Evolutionary conservation across 1,140 invertebrate species (phyloP).

Genomic region (Goniozus legneri): DNA sequence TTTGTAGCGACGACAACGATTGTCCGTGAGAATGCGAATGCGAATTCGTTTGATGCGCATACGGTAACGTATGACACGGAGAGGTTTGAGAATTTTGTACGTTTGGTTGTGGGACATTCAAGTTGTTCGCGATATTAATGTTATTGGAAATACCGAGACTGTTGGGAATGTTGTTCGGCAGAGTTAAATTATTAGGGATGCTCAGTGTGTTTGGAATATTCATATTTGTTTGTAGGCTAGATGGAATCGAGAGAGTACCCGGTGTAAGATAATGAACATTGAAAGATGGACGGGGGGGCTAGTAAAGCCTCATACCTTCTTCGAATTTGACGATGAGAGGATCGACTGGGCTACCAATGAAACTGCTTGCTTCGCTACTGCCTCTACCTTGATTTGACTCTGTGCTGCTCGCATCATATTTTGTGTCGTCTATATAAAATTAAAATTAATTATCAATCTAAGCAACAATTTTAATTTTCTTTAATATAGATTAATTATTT

Average conservation of each 20-base stretch:
- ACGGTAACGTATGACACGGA: slow-evolving; percentile 36
- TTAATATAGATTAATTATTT: background rate
- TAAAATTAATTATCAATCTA: background rate
- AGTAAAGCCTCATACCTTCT: slow-evolving; percentile 76
- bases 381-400: slow-evolving; percentile 49
- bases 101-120: slow-evolving; percentile 30
- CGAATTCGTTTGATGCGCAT: slow-evolving; percentile 27
- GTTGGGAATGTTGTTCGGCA: slow-evolving; percentile 31
- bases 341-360: slow-evolving; percentile 58
- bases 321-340: slow-evolving; percentile 71
- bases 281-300: slow-evolving; percentile 54
- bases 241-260: slow-evolving; percentile 45
- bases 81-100: slow-evolving; percentile 39
- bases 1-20: slow-evolving; percentile 32
- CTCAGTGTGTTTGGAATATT: slow-evolving; percentile 36
- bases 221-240: slow-evolving; percentile 43
- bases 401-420: slow-evolving; percentile 43
- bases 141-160: slow-evolving; percentile 32
- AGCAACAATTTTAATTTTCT: background rate
- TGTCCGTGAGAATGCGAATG: slow-evolving; percentile 30
- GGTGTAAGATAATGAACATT: slow-evolving; percentile 54
- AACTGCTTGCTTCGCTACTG: slow-evolving; percentile 49
- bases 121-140: slow-evolving; percentile 27
- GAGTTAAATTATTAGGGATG: slow-evolving; percentile 31
- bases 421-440: slow-evolving; percentile 36